A percentile compares a stretch with the other conserved stretches of the same genome.
Evolutionary conservation across 2,797 vertebrate genomes (phyloP).

Genomic region (Gorsachius magnificus): DNA sequence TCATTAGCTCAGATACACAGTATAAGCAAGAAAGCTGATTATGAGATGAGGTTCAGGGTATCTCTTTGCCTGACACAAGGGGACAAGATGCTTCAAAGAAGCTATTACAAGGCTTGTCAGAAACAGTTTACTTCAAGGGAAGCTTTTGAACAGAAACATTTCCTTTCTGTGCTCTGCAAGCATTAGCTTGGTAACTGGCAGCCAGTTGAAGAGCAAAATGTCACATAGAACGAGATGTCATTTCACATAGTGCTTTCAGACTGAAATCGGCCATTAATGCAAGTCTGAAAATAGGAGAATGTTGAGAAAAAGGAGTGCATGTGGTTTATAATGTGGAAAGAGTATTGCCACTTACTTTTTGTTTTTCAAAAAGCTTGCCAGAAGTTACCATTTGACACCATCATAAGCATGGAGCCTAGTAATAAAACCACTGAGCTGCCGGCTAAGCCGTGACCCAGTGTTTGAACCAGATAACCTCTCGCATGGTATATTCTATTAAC

Average conservation of each 20-base stretch:
- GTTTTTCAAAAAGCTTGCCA: neutral
- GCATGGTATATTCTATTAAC: neutral
- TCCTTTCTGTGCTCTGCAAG: conserved; percentile 8
- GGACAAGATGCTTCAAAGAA: conserved; percentile 33
- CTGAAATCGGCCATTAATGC: neutral
- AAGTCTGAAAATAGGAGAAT: neutral
- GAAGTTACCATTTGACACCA: neutral
- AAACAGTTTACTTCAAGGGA: conserved; percentile 38
- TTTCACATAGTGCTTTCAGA: neutral
- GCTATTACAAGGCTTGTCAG: conserved; percentile 28
- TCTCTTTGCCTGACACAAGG: conserved; percentile 5
- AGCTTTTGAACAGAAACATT: conserved; percentile 35
- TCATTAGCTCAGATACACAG: neutral
- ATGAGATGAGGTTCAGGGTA: neutral
- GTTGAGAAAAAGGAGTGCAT: neutral
- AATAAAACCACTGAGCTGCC: neutral
- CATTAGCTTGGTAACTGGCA: conserved; percentile 15
- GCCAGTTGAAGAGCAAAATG: conserved; percentile 22
- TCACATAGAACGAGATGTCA: neutral
- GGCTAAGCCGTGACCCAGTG: neutral
- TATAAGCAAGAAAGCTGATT: conserved; percentile 25
- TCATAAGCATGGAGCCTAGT: neutral
- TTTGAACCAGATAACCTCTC: neutral
- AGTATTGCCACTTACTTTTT: neutral
- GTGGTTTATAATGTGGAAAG: neutral